Base-by-base conservation (phyloP, 1,140 invertebrate species). In the Streblospio benedicti region DNA sequence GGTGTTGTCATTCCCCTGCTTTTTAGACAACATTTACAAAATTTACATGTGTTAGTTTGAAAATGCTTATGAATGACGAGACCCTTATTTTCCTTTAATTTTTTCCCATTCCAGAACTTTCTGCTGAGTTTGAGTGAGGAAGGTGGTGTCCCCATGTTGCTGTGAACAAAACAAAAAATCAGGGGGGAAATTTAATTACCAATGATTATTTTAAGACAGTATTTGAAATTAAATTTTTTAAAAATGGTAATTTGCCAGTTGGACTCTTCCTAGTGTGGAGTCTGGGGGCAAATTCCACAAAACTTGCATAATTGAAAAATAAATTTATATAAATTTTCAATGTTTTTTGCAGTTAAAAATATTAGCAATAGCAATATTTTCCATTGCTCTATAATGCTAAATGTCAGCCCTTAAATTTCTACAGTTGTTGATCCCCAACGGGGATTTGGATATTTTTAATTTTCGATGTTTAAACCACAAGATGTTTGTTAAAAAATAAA, bases 141-240 rank as follows among this genome's bases (percentile, higher is more conserved):
- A 79, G 88, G 88, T 87, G 85, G 83, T 87, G 85, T 65, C 82
- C 86, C 66, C 82, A 89, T 60, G 88, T 86, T 76, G 72, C 79
- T 62, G 66, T 77, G 49, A 61, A 62, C 60, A 61, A 73, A 65
- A 27, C 53, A 28, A n/a, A 18, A 56, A 4, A 18, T 54, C 23
- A 59, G 16, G 51, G 23, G 20, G n/a, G 20, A 2, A n/a, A 14
- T 2, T 16, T 14, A 28, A 27, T 25, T 12, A 27, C 18, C 56
- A 16, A 33, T 4, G 25, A 28, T 23, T 4, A 23, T 23, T 28
- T 58, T 25, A 20, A 3, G 27, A 14, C 18, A 58, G 23, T 16
- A 16, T 20, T 38, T 51, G 18, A 14, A 2, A 18, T 20, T 60
- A 12, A 25, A 16, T 59, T 16, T 23, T n/a, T 49, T 3, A 33